A percentile compares a stretch with the other conserved stretches of the same genome.
Evolutionary conservation across 2,888 invertebrate genomes (phyloP).

Genomic region (Cryptus armator): DNA sequence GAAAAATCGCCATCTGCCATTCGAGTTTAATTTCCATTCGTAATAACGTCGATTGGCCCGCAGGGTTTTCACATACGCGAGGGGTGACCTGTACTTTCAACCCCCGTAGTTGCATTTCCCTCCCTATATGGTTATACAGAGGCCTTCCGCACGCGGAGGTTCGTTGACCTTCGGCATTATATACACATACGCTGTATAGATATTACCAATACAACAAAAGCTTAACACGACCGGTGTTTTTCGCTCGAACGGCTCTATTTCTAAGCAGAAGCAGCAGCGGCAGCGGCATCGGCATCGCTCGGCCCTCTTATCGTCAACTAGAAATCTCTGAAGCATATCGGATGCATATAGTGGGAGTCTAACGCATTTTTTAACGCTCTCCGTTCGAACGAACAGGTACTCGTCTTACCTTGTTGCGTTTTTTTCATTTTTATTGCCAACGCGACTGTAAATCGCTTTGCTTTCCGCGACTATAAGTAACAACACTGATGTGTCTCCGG

Average conservation of each 20-base stretch:
- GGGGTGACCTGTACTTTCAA: neutral
- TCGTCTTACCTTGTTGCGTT: neutral
- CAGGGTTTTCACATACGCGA: neutral
- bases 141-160: neutral
- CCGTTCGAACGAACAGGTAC: neutral
- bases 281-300: conserved; percentile 4
- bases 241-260: neutral
- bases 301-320: neutral
- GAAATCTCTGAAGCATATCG: conserved; percentile 22
- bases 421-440: neutral
- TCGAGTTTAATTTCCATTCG: neutral
- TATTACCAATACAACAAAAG: neutral
- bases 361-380: neutral
- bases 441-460: conserved; percentile 36
- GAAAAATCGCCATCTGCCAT: neutral
- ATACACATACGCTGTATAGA: neutral
- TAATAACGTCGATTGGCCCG: neutral
- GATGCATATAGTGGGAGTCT: neutral
- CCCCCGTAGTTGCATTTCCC: neutral
- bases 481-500: neutral
- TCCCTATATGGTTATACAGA: neutral
- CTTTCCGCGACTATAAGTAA: neutral
- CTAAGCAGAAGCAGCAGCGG: neutral
- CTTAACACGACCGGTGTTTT: conserved; percentile 17
- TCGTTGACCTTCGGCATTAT: conserved; percentile 30